Evolutionary conservation across 2,888 invertebrate species (phyloP), one percentile per base, ranked within the genome.

Genomic region (Leuctra nigra): DNA sequence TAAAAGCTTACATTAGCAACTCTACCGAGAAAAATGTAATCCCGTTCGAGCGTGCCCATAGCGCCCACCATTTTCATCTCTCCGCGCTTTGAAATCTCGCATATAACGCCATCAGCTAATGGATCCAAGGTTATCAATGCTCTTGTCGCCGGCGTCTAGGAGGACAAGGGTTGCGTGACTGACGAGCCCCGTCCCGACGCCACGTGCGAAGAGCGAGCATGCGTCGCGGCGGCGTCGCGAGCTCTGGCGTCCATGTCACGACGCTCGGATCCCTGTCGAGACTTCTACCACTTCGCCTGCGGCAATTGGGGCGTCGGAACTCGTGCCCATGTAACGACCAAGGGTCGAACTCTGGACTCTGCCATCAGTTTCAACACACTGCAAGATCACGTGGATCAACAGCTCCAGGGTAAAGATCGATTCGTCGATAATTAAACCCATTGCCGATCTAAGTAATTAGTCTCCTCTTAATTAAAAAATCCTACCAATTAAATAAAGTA

Each of bases 201-300:
- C 33, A 68, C 69, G 70, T 59, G 59, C 47, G 44, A 44, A 14
- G 47, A 25, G 9, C 55, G 54, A 20, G 48, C 58, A 14, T 61
- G 61, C 44, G 39, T 23, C 2, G 46, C 52, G 22, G 56, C 59
- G n/a, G 58, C 58, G 35, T 18, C 50, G 9, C 46, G 59, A 4
- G 44, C 55, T 2, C 41, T 55, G 24, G 55, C 70, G 48, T 70
- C 72, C 41, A 68, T 73, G 68, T 69, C 70, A 54, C 68, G 68
- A 54, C 67, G 69, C 54, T 66, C 67, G 25, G 73, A 73, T 64
- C 74, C 74, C 22, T 74, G 74, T 66, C 68, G 69, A 57, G 73
- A 74, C 65, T 74, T 74, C 65, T 74, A 74, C 63, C 71, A 72
- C 64, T 74, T 72, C 61, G 71, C 74, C 58, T 74, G 74, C 63